Evolutionary conservation across 2,888 invertebrate species (phyloP).

Genomic region (Agrochola lota): DNA sequence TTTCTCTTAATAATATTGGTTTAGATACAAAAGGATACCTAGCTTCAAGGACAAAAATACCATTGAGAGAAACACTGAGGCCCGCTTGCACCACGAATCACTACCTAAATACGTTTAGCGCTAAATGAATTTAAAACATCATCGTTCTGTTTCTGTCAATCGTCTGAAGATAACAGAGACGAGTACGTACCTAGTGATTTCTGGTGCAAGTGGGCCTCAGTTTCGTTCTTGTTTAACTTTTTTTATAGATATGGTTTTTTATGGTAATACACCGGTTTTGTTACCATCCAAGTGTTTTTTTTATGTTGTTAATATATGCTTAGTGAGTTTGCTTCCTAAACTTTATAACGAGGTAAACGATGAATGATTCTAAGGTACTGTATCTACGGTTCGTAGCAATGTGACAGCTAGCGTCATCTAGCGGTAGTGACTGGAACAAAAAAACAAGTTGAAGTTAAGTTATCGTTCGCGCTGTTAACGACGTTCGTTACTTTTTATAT

Average conservation of each 20-base stretch:
- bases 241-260: not conserved
- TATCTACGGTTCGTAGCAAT: not conserved
- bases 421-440: constrained; percentile 38
- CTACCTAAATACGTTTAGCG: no score
- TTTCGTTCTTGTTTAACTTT: not conserved
- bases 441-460: not conserved
- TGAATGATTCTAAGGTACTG: no score
- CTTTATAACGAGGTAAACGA: not conserved
- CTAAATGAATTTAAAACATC: not conserved
- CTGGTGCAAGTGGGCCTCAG: not conserved
- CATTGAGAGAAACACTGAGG: not conserved
- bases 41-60: no score
- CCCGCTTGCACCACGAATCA: no score
- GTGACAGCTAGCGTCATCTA: constrained; percentile 58
- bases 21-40: not conserved
- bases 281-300: not conserved
- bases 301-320: not conserved
- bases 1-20: no score
- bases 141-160: not conserved
- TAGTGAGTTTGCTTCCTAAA: not conserved
- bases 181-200: no score
- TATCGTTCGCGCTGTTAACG: not conserved
- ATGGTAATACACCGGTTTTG: not conserved
- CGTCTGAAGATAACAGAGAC: not conserved
- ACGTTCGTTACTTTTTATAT: not conserved